Percentiles rank a stretch among this genome's conserved stretches.
Conservation (phyloP, 2,113 vertebrate genomes). For the Pedionomus torquatus region DNA sequence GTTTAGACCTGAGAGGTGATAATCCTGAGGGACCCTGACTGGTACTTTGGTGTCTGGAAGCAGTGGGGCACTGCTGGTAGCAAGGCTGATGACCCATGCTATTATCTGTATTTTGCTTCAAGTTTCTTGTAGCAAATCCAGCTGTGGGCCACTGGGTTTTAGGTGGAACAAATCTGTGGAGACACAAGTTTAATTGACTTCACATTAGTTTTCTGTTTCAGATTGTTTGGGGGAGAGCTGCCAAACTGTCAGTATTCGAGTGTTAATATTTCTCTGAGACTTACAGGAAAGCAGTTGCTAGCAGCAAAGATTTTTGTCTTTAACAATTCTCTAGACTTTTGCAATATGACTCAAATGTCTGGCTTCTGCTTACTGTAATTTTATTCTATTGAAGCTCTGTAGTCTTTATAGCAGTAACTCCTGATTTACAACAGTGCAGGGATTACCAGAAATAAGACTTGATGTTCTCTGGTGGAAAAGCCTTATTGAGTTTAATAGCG, state of each 20-base stretch:
- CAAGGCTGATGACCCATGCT: neutral
- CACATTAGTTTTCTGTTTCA: neutral
- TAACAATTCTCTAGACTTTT: neutral
- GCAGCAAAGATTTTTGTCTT: neutral
- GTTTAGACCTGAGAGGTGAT: neutral
- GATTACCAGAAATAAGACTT: slow-evolving; percentile 50
- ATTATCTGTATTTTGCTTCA: neutral
- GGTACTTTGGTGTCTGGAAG: neutral
- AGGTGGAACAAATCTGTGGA: neutral
- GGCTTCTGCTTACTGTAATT: neutral
- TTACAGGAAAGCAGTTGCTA: neutral
- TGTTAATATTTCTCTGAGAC: neutral
- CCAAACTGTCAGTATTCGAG: neutral
- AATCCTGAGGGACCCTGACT: neutral
- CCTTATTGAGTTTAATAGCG: slow-evolving; percentile 40
- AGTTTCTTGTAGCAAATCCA: neutral
- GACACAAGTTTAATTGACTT: neutral
- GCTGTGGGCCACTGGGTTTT: neutral
- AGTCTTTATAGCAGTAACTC: neutral
- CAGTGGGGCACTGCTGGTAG: neutral
- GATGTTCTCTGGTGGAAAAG: slow-evolving; percentile 42
- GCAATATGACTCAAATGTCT: neutral
- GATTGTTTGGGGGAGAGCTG: neutral
- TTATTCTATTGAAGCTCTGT: neutral
- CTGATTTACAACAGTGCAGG: neutral